phyloP scores from a whole-genome alignment of 2,113 vertebrate genomes.

The Entelurus aequoreus region DNA sequence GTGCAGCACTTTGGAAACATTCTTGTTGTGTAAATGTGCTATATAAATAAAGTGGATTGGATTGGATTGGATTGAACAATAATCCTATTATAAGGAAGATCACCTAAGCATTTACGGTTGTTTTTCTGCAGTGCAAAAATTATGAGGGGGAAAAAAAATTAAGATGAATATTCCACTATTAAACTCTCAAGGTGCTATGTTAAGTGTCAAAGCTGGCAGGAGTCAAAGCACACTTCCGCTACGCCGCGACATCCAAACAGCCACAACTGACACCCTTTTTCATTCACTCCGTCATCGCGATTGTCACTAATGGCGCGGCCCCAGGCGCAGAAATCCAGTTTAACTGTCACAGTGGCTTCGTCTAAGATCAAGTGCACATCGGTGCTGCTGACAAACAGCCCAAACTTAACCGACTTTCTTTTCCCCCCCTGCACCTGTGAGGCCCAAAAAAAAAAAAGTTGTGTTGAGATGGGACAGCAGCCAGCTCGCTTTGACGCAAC shows the following conservation, averaged over 20 bases:
- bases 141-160: conserved; percentile 14
- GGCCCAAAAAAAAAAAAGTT: conserved; percentile 13
- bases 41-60: too few relatives aligned
- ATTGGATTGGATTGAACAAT: too few relatives aligned
- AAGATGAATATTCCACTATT: conserved; percentile 33
- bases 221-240: conserved; percentile 23
- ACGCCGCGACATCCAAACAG: conserved; percentile 30
- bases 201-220: conserved; percentile 45
- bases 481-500: conserved; percentile 25
- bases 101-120: too few relatives aligned
- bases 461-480: conserved; percentile 22
- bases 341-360: conserved; percentile 45
- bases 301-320: conserved; percentile 39
- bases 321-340: conserved; percentile 47
- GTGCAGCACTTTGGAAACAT: too few relatives aligned
- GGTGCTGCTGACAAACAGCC: conserved; percentile 28
- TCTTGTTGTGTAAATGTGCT: too few relatives aligned
- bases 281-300: conserved; percentile 37
- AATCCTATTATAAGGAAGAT: too few relatives aligned
- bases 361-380: conserved; percentile 36
- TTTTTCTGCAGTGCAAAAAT: too few relatives aligned
- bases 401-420: conserved; percentile 28
- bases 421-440: conserved; percentile 38
- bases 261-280: conserved; percentile 39
- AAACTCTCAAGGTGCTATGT: conserved; percentile 30